Conservation (phyloP, 2,113 vertebrate species). For the Chiloscyllium plagiosum region DNA sequence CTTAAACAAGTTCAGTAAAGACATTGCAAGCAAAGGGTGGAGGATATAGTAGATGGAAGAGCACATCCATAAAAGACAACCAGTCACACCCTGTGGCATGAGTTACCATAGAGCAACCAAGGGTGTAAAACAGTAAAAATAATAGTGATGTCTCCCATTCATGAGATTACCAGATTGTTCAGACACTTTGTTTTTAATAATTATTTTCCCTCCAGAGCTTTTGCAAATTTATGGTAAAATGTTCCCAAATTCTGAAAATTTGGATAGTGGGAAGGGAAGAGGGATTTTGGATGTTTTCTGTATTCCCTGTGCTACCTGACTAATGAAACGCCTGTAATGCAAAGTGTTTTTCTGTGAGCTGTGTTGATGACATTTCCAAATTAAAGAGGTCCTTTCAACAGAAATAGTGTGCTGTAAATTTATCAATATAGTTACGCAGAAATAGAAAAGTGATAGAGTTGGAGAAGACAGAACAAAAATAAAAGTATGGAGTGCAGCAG, state of each 20-base stretch:
- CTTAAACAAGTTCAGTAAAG: slow-evolving; percentile 2
- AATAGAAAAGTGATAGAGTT: neutral
- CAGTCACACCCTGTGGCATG: neutral
- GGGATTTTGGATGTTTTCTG: neutral
- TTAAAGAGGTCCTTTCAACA: neutral
- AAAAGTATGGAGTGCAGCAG: neutral
- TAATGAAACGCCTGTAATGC: neutral
- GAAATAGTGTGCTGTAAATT: neutral
- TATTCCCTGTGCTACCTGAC: neutral
- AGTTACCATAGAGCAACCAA: too few species aligned
- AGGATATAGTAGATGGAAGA: neutral
- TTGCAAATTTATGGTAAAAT: neutral
- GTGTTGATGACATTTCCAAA: neutral
- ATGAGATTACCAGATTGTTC: neutral
- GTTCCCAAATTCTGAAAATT: neutral
- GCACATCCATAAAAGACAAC: neutral
- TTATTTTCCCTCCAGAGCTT: neutral
- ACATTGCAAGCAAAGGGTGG: neutral
- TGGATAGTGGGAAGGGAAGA: neutral
- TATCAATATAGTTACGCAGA: neutral
- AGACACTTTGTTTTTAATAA: neutral
- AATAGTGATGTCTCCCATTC: neutral
- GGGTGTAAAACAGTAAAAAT: neutral
- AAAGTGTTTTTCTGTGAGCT: neutral
- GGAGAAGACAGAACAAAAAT: neutral